Evolutionary conservation across 1,140 invertebrate genomes (phyloP), one percentile per base, ranked within the genome.

Genomic region (Drosophila equinoxialis): DNA sequence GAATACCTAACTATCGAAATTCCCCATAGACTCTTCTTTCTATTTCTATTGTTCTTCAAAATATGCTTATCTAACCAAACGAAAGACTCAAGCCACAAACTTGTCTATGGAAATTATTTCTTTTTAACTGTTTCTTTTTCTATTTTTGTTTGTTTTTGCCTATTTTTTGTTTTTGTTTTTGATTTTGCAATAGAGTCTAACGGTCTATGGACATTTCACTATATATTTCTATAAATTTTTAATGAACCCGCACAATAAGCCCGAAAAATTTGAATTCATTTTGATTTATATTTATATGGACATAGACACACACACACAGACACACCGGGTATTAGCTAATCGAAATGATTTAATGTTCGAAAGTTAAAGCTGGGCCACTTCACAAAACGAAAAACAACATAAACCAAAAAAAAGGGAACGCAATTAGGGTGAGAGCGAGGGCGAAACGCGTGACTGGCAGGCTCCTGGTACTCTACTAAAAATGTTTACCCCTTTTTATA

Each of bases 61-160:
- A 45, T 51, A 45, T 51, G 45, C 45, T 51, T 51, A 41, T 48
- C 8, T 54, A 17, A n/a, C 10, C 14, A 79, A 74, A 79, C 84
- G 60, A 89, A 87, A 89, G 84, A 87, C 74, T 87, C 6, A 71
- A 80, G 77, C 68, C 61, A 74, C 83, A 59, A 87, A 87, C 83
- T 59, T 20, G 58, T 23, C 45, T 69, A 69, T 77, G 70, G 67
- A 75, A 81, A 86, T 85, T 60, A 79, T 68, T 39, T 17, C 55
- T 62, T 26, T n/a, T 60, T 23, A 64, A 54, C 20, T 20, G 77
- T 71, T 74, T 68, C 45, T 23, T 51, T 23, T 51, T 51, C 6
- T 45, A 45, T 45, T 45, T 51, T 51, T 23, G 14, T 26, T 60
- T 54, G 11, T 54, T 57, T 69, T 30, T 30, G 30, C 5, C 3